Conservation (phyloP, 2,888 invertebrate genomes). For the Chrysodeixis includens region DNA sequence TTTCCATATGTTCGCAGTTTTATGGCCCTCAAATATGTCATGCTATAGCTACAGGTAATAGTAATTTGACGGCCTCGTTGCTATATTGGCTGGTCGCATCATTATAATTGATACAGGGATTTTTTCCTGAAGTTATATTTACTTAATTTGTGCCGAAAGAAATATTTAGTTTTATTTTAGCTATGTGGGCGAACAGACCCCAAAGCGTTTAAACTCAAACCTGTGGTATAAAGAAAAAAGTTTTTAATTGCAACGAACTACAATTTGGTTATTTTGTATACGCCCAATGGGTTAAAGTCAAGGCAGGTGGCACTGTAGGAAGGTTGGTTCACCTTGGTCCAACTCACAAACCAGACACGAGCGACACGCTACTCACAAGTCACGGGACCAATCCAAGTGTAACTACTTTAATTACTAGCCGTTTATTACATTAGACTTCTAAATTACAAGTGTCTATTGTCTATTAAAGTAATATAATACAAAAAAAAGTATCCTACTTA, state of each 20-base stretch:
- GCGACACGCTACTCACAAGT: conserved; percentile 57
- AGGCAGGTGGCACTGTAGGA: not conserved
- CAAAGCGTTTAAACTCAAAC: too few relatives aligned
- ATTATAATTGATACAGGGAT: not conserved
- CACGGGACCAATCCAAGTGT: conserved; percentile 37
- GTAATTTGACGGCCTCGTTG: not conserved
- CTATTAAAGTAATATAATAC: too few relatives aligned
- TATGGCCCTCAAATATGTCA: conserved; percentile 4
- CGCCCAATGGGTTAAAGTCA: not conserved
- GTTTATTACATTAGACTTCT: conserved; percentile 17
- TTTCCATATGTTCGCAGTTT: not conserved
- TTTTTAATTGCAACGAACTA: too few relatives aligned
- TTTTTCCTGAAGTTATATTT: too few relatives aligned
- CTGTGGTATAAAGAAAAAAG: too few relatives aligned
- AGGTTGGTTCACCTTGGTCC: conserved; percentile 50
- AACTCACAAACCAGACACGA: conserved; percentile 34
- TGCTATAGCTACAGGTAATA: not conserved
- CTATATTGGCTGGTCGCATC: not conserved
- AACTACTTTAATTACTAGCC: conserved; percentile 47
- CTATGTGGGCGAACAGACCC: too few relatives aligned
- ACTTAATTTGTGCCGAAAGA: too few relatives aligned
- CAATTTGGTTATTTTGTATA: too few relatives aligned
- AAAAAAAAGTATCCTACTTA: too few relatives aligned
- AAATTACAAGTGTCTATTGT: conserved; percentile 17
- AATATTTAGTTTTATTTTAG: too few relatives aligned